A percentile compares a stretch with the other conserved stretches of the same genome.
phyloP scores from a whole-genome alignment of 53 echinoderm and acorn worm genomes.

The Temnopleurus reevesii region DNA sequence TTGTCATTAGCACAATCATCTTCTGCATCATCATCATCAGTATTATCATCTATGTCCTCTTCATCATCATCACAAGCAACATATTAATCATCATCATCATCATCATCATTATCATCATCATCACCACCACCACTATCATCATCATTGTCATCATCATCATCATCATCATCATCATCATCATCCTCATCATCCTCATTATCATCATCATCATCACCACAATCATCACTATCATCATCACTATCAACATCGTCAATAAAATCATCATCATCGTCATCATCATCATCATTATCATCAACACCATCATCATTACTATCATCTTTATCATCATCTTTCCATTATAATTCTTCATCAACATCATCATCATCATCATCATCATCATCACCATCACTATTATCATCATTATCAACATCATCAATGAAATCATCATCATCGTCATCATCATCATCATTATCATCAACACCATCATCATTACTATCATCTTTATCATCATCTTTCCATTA shows the following conservation, averaged over 20 bases:
- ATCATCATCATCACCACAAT: not conserved
- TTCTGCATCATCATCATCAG: too few relatives aligned
- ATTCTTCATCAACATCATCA: not conserved
- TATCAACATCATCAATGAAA: not conserved
- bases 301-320: not conserved
- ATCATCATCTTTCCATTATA: too few relatives aligned
- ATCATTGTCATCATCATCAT: not conserved
- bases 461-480: not conserved
- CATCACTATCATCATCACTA: not conserved
- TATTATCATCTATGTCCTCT: too few relatives aligned
- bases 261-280: not conserved
- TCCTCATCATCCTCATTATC: too few relatives aligned
- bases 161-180: not conserved
- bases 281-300: not conserved
- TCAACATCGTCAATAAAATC: not conserved
- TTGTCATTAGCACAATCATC: not conserved
- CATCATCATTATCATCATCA: slow-evolving; percentile 1
- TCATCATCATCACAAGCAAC: not conserved
- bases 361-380: not conserved
- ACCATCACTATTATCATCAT: not conserved
- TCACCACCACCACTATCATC: not conserved
- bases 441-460: not conserved
- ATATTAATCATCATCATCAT: not conserved
- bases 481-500: not conserved
- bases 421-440: not conserved